phyloP scores from a whole-genome alignment of 2,113 vertebrate genomes.

The Mus spicilegus region DNA sequence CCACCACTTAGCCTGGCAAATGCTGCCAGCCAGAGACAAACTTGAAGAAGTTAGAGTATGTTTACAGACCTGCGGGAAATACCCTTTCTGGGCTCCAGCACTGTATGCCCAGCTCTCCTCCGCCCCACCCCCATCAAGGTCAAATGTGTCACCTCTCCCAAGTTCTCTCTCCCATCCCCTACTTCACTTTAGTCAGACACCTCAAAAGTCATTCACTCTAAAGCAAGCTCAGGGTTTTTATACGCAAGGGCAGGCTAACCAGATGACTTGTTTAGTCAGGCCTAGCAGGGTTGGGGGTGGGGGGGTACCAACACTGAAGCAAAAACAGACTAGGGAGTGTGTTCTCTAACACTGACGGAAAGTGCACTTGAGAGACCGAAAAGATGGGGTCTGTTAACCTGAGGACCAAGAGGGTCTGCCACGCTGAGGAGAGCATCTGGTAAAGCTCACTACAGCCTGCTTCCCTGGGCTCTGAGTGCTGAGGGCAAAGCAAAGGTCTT shows the following conservation, averaged over 20 bases:
- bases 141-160: neutral
- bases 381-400: neutral
- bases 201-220: slow-evolving; percentile 20
- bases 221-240: slow-evolving; percentile 3
- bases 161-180: neutral
- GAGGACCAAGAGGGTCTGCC: neutral
- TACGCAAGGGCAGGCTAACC: neutral
- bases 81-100: neutral
- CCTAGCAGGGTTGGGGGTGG: neutral
- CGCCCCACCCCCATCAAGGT: neutral
- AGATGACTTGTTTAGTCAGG: slow-evolving; percentile 33
- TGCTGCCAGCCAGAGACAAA: neutral
- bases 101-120: neutral
- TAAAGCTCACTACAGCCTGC: neutral
- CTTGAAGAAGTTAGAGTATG: neutral
- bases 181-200: neutral
- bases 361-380: neutral
- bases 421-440: neutral
- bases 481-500: neutral
- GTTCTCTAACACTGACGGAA: neutral
- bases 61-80: neutral
- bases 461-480: neutral
- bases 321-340: neutral
- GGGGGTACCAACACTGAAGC: neutral
- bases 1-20: neutral